phyloP scores from a whole-genome alignment of 2,797 vertebrate genomes.

The Melopsittacus undulatus region DNA sequence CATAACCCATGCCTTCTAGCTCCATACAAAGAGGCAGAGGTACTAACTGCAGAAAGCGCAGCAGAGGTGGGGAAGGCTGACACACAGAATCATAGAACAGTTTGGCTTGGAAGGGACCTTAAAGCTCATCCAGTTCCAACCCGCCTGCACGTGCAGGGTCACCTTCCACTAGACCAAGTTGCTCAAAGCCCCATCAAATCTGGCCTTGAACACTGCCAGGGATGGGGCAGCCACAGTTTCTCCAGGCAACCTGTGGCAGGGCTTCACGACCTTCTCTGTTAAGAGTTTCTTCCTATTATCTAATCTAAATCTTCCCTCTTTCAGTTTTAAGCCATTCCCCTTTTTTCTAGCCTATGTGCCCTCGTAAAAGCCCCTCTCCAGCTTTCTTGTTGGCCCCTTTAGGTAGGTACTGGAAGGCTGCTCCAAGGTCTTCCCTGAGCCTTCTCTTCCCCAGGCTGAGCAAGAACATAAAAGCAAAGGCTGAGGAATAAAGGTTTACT shows the following conservation, averaged over 20 bases:
- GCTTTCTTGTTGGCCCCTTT: background rate
- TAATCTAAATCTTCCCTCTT: background rate
- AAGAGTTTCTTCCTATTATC: background rate
- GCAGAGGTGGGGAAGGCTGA: background rate
- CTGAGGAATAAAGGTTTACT: background rate
- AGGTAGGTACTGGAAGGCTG: background rate
- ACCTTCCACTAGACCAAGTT: background rate
- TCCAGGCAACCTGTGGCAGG: background rate
- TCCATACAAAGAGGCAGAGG: background rate
- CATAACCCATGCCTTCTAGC: background rate
- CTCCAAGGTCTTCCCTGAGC: background rate
- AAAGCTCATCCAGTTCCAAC: background rate
- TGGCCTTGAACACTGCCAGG: background rate
- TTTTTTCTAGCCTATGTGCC: background rate
- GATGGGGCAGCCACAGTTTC: background rate
- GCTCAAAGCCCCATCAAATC: background rate
- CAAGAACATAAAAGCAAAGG: background rate
- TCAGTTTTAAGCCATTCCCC: background rate
- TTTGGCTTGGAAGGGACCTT: background rate
- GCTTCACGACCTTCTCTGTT: background rate
- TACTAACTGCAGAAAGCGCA: background rate
- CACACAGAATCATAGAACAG: background rate
- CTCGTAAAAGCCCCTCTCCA: background rate
- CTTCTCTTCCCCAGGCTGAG: background rate
- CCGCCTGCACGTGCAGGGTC: background rate